These are phyloP conservation scores for Philaethria dido DNA, from an alignment of 2,888 invertebrate genomes.

Conservation along the genomic window DNA sequence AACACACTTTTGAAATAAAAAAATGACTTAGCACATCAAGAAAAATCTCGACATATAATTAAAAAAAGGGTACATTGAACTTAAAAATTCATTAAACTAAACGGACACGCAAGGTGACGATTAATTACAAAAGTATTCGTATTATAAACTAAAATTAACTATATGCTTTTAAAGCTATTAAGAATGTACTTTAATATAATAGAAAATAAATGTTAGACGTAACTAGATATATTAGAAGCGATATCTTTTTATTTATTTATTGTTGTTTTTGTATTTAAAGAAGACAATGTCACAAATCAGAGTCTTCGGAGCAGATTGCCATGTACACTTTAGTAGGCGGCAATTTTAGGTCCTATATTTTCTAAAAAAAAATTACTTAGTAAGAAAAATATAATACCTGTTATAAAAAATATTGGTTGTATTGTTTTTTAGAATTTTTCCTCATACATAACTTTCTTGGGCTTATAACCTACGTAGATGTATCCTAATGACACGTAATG, in stretches of 20 bases:
- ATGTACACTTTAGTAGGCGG: constrained; percentile 3
- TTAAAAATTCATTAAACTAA: constrained; percentile 37
- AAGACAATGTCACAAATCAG: neutral
- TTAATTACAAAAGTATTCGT: constrained; percentile 28
- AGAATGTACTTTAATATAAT: neutral
- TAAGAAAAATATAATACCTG: too few species aligned
- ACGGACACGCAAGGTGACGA: constrained; percentile 38
- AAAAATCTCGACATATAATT: constrained; percentile 4
- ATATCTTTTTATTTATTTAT: neutral
- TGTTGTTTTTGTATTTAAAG: neutral
- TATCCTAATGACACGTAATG: constrained; percentile 9
- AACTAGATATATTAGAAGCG: neutral
- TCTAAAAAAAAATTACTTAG: neutral
- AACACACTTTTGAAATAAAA: too few species aligned
- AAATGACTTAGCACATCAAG: neutral
- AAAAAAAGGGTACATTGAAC: constrained; percentile 35
- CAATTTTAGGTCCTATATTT: neutral
- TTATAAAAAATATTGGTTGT: too few species aligned
- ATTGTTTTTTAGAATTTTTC: too few species aligned
- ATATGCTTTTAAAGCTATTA: constrained; percentile 19
- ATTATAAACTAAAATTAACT: constrained; percentile 22
- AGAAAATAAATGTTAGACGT: constrained; percentile 1
- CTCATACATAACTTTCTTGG: neutral
- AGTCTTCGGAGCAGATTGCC: neutral
- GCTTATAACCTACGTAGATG: neutral